A percentile compares a stretch with the other conserved stretches of the same genome.
Conservation (phyloP, 2,113 vertebrate species). For the Gobio gobio region DNA sequence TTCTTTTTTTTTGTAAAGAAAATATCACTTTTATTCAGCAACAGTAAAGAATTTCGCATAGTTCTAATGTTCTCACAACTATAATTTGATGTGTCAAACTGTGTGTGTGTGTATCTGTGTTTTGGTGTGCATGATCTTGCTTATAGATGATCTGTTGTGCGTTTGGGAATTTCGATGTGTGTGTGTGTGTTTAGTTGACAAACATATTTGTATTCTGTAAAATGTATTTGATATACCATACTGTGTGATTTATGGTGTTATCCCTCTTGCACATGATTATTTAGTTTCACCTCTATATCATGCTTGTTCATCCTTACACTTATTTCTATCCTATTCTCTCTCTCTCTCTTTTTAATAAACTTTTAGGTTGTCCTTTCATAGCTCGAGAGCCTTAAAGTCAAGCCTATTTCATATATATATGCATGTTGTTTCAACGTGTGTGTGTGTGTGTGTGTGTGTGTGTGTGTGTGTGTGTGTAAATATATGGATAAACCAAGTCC, state of each 20-base stretch:
- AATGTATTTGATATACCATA: neutral
- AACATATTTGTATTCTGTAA: neutral
- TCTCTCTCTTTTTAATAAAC: too few species aligned
- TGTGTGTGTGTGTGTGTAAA: too few species aligned
- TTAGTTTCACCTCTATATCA: neutral
- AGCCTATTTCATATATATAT: too few species aligned
- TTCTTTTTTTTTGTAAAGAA: neutral
- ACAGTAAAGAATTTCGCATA: neutral
- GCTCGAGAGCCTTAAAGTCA: too few species aligned
- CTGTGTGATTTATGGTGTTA: neutral
- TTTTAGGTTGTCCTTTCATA: too few species aligned
- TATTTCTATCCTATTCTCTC: too few species aligned
- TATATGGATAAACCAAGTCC: too few species aligned
- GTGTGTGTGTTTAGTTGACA: neutral
- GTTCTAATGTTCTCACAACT: neutral
- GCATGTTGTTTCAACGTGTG: too few species aligned
- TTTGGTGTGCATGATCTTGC: neutral
- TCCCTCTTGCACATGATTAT: neutral
- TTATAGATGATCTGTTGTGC: neutral
- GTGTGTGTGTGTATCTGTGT: neutral
- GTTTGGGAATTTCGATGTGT: neutral
- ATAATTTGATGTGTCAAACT: slow-evolving; percentile 17
- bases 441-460: too few species aligned
- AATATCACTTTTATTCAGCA: neutral
- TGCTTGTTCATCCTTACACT: too few species aligned